Evolutionary conservation across 2,797 vertebrate genomes (phyloP).

Genomic region (Megalops cyprinoides): DNA sequence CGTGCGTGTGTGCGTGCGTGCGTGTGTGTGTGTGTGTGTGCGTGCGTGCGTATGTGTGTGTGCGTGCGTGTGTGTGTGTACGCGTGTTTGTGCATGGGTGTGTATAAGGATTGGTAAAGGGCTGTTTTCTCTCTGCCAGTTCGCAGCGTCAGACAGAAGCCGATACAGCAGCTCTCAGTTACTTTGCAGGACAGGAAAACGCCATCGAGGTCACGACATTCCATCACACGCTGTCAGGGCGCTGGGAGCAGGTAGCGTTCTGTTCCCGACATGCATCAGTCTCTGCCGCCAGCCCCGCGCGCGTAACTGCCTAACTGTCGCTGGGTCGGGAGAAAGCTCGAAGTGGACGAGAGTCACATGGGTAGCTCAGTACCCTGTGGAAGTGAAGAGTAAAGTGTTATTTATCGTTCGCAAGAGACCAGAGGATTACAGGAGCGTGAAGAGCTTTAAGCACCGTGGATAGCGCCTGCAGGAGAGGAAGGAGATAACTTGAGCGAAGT

Average conservation of each 20-base stretch:
- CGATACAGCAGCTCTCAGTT: too few species aligned
- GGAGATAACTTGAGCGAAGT: not conserved
- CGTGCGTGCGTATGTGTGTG: not conserved
- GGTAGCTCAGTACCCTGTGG: not conserved
- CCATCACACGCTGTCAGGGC: too few species aligned
- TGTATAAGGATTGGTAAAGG: too few species aligned
- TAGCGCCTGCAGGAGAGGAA: constrained; percentile 25
- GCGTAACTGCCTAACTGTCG: not conserved
- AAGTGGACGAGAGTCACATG: constrained; percentile 37
- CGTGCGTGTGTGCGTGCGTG: not conserved
- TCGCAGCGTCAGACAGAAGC: too few species aligned
- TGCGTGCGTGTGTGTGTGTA: not conserved
- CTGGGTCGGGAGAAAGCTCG: not conserved
- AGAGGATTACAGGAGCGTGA: not conserved
- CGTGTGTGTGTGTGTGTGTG: not conserved
- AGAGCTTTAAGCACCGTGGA: constrained; percentile 55
- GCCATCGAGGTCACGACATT: too few species aligned
- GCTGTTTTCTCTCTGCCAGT: too few species aligned
- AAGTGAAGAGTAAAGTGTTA: constrained; percentile 23
- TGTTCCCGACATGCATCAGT: not conserved
- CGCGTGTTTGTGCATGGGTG: not conserved
- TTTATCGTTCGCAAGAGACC: not conserved
- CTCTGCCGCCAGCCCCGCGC: not conserved
- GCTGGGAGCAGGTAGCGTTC: not conserved
- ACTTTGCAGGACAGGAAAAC: too few species aligned